Evolutionary conservation across 1,140 invertebrate genomes (phyloP).

Genomic region (Acyrthosiphon pisum): DNA sequence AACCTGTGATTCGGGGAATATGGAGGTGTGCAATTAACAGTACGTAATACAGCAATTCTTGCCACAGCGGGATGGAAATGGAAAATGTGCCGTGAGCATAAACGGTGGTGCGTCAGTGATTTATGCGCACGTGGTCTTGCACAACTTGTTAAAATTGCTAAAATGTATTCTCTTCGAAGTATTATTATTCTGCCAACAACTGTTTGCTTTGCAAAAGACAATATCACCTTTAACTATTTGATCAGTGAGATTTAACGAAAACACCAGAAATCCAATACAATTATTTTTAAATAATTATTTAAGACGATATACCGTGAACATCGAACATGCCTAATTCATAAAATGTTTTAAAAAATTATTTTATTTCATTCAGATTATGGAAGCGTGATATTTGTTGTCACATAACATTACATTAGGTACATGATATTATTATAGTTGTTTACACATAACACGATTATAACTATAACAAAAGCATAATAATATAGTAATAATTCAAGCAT

Average conservation of each 20-base stretch:
- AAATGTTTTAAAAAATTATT: neutral
- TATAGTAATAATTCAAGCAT: too few relatives aligned
- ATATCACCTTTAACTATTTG: neutral
- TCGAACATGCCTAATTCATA: neutral
- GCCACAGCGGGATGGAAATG: constrained; percentile 1
- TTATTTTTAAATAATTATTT: neutral
- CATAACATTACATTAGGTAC: too few relatives aligned
- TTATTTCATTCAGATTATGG: neutral
- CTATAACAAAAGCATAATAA: too few relatives aligned
- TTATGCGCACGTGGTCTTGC: neutral
- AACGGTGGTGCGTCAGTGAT: constrained; percentile 23
- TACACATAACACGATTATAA: too few relatives aligned
- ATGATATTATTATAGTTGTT: neutral
- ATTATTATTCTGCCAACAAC: neutral
- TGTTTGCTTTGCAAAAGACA: neutral
- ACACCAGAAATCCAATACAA: neutral
- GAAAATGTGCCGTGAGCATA: constrained; percentile 29
- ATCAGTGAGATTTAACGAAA: neutral
- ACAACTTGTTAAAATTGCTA: constrained; percentile 33
- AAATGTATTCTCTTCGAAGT: neutral
- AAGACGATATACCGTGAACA: too few relatives aligned
- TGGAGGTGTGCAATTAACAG: constrained; percentile 21
- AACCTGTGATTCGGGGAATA: neutral
- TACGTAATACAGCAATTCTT: constrained; percentile 1
- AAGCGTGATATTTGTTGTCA: neutral